Evolutionary conservation across 2,113 vertebrate species (phyloP), one percentile per base, ranked within the genome.

Genomic region (Nicator chloris): DNA sequence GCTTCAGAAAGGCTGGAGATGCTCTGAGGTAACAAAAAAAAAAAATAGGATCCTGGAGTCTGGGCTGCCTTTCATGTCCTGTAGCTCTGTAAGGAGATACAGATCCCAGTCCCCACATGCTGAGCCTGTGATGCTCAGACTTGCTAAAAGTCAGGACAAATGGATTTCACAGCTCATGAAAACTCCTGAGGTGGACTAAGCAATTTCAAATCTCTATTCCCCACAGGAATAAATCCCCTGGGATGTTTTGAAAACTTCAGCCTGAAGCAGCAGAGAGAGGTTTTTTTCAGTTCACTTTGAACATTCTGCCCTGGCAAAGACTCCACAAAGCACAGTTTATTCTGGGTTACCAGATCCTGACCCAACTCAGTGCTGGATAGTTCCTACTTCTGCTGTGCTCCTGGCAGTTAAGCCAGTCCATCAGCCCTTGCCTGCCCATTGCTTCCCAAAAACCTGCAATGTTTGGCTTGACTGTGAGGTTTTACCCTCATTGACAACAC

Each of bases 381-480:
- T 42, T 79, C 56, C 45, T 33, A 17, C 47, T 84, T 72, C 53
- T 86, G 18, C 9, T 2, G 0, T 28, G 26, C 19, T 85, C 28
- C 42, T 37, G 56, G 64, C 56, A 64, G 10, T 37, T 24, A 19
- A 76, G 19, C 2, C 14, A 66, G 11, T 15, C 65, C 51, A 15
- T 35, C 33, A 22, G 28, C 40, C 15, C 13, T 83, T 4, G 0
- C 10, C 45, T 69, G 33, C 20, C 37, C 19, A 11, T 4, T 78
- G 21, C 35, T 50, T 23, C 49, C 40, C 3, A 0, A 78, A 96
- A 95, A 33, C 6, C 35, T 16, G 13, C 8, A 6, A 22, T 3
- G 0, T 61, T 77, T 50, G 9, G 1, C 44, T 33, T 57, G 7
- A 4, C 65, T 50, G 8, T 13, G 39, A 6, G 15, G 1, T 61